These are phyloP conservation scores for Aspidiotus rigidus DNA, from an alignment of 2,888 invertebrate species.

Conservation along the genomic window DNA sequence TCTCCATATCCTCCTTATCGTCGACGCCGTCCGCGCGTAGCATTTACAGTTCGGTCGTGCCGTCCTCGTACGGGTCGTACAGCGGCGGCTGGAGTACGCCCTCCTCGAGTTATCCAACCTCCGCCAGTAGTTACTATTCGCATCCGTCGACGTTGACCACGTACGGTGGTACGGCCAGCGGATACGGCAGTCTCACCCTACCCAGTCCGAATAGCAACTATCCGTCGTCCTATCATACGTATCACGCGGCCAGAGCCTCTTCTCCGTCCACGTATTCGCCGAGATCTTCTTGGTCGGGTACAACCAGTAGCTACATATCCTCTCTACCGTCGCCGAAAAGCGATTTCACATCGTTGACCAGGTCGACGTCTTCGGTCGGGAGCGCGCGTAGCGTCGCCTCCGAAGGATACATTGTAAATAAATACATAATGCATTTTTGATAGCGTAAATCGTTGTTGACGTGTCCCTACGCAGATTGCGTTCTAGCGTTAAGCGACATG, in stretches of 20 bases:
- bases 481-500: too few species aligned
- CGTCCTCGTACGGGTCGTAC: constrained; percentile 3
- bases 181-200: constrained; percentile 59
- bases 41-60: not conserved
- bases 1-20: constrained; percentile 17
- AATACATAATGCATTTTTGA: too few species aligned
- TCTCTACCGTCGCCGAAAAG: constrained; percentile 36
- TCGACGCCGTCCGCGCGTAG: constrained; percentile 16
- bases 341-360: constrained; percentile 33
- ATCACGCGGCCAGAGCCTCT: constrained; percentile 13
- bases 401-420: constrained; percentile 70
- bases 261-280: constrained; percentile 32
- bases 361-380: constrained; percentile 35
- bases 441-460: too few species aligned
- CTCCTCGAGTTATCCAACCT: constrained; percentile 32
- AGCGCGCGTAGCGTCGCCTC: constrained; percentile 45
- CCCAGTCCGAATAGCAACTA: constrained; percentile 44
- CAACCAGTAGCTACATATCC: constrained; percentile 1
- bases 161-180: constrained; percentile 56
- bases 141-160: constrained; percentile 41
- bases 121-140: not conserved
- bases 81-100: constrained; percentile 30
- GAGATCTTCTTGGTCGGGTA: constrained; percentile 1
- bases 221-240: constrained; percentile 23
- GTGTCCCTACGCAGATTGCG: too few species aligned